A percentile compares a stretch with the other conserved stretches of the same genome.
These are phyloP conservation scores for Andrena trimmerana DNA, from an alignment of 2,888 invertebrate species.

Conservation along the genomic window DNA sequence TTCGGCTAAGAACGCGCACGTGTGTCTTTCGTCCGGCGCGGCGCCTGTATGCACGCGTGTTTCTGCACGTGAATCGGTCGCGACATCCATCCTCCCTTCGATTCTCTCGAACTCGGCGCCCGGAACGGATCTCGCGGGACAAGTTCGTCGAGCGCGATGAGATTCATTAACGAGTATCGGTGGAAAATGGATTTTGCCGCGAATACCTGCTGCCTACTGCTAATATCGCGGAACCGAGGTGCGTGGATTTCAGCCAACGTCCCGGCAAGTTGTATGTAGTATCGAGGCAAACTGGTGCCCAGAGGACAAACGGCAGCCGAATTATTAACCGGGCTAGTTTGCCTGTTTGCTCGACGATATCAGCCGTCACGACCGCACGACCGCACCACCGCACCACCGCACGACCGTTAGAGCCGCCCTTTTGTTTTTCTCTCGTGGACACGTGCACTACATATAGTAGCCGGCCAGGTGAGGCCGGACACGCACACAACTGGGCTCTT, in stretches of 20 bases:
- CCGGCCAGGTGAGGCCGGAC: conserved; percentile 1
- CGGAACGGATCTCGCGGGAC: too few species aligned
- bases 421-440: conserved; percentile 46
- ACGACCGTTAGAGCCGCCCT: conserved; percentile 14
- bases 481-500: conserved; percentile 20
- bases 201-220: too few species aligned
- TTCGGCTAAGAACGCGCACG: conserved; percentile 45
- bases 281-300: not conserved
- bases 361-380: not conserved
- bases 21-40: conserved; percentile 23
- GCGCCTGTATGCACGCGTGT: conserved; percentile 18
- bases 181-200: too few species aligned
- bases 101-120: not conserved
- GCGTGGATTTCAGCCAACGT: too few species aligned
- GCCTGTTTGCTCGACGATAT: conserved; percentile 17
- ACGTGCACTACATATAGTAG: conserved; percentile 32
- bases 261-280: too few species aligned
- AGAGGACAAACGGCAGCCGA: conserved; percentile 20
- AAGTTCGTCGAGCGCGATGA: too few species aligned
- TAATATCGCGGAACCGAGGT: conserved; percentile 24
- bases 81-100: not conserved
- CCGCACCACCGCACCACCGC: not conserved
- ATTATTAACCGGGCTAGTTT: conserved; percentile 41
- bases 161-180: too few species aligned
- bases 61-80: conserved; percentile 10